Evolutionary conservation across 2,797 vertebrate species (phyloP).

Genomic region (Epinephelus coioides): DNA sequence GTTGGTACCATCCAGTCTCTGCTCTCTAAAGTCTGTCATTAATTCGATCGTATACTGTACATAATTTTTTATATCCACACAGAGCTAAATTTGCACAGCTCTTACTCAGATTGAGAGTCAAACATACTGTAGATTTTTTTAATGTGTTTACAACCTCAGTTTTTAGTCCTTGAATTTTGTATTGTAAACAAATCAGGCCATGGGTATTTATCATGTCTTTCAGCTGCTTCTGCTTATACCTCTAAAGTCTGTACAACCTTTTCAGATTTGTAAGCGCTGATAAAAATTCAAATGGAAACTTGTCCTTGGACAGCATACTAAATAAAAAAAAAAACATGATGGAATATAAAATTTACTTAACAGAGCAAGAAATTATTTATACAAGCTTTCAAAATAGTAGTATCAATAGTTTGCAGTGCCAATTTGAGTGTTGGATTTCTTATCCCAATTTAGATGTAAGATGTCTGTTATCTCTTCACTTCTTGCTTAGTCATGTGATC

Average conservation of each 20-base stretch:
- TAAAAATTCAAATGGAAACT: background rate
- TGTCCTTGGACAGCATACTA: background rate
- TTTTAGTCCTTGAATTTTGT: background rate
- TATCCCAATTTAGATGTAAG: no score
- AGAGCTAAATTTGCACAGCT: background rate
- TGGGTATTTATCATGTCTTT: constrained; percentile 4
- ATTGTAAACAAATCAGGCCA: background rate
- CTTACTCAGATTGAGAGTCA: background rate
- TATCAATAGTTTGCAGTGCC: no score
- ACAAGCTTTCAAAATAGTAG: background rate
- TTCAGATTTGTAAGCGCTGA: background rate
- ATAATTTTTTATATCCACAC: background rate
- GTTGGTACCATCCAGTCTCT: constrained; percentile 75
- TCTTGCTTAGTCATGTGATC: background rate
- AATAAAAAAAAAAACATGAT: background rate
- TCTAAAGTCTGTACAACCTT: background rate
- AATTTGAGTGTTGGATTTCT: no score
- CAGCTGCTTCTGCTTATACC: background rate
- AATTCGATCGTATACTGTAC: background rate
- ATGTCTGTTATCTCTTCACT: no score
- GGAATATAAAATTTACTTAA: background rate
- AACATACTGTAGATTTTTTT: background rate
- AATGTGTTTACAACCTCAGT: background rate
- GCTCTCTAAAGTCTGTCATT: background rate
- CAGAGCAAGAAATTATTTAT: background rate